Percentiles rank a stretch among this genome's conserved stretches.
Evolutionary conservation across 2,113 vertebrate species (phyloP).

Genomic region (Tachysurus fulvidraco): DNA sequence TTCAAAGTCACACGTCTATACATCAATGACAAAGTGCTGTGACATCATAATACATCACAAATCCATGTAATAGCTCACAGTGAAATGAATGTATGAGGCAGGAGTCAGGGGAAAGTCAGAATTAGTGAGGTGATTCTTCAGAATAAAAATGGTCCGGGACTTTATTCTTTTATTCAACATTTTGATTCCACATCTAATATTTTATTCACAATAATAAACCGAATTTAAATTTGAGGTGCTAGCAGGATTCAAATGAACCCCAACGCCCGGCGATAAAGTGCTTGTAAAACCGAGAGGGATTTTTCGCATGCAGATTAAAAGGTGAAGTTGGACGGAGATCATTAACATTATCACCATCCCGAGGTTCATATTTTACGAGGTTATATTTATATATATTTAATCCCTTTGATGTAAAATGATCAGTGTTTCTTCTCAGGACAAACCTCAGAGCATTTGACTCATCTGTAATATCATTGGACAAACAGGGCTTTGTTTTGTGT

Average conservation of each 20-base stretch:
- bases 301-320: neutral
- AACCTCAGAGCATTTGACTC: conserved; percentile 26
- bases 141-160: neutral
- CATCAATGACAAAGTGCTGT: neutral
- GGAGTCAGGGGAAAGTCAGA: neutral
- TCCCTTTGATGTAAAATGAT: conserved; percentile 13
- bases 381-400: neutral
- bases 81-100: neutral
- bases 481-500: conserved; percentile 1
- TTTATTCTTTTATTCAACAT: neutral
- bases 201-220: neutral
- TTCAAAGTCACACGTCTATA: neutral
- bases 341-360: conserved; percentile 16
- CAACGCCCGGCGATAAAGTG: too few species aligned
- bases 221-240: neutral
- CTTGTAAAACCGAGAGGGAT: neutral
- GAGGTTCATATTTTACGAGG: neutral
- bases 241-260: too few species aligned
- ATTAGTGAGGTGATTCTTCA: neutral
- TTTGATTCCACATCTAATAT: neutral
- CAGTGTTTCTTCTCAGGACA: neutral
- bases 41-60: neutral
- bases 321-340: neutral
- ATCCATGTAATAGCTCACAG: neutral
- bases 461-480: conserved; percentile 4